Conservation (phyloP, 37 sponge, comb jelly and placozoan species). For the Chondrosia reniformis region DNA sequence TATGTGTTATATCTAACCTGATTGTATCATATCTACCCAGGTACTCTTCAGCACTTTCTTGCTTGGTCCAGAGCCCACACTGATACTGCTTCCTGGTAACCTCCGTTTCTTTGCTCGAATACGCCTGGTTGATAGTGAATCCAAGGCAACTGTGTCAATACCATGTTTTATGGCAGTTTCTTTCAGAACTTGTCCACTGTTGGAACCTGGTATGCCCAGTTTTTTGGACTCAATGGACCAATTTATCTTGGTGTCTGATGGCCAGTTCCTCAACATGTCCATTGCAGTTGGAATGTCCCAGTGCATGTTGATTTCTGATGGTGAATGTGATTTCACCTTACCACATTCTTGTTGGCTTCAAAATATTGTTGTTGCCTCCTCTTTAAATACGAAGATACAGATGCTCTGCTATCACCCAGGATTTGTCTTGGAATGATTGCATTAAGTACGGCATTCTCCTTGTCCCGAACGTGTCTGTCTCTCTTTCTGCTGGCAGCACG, state of each 20-base stretch:
- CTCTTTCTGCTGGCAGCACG: not conserved
- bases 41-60: not conserved
- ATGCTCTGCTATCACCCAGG: not conserved
- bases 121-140: not conserved
- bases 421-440: not conserved
- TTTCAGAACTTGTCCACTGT: slow-evolving; percentile 28
- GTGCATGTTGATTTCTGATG: not conserved
- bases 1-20: too few species aligned
- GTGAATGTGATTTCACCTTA: slow-evolving; percentile 14
- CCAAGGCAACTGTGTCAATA: not conserved
- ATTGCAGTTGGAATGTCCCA: slow-evolving; percentile 25
- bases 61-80: not conserved
- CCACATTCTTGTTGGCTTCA: not conserved
- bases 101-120: not conserved
- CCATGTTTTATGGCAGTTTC: slow-evolving; percentile 6
- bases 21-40: slow-evolving; percentile 5
- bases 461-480: slow-evolving; percentile 3
- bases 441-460: not conserved
- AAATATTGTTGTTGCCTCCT: not conserved
- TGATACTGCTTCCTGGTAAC: slow-evolving; percentile 9
- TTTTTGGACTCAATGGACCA: slow-evolving; percentile 10
- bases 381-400: not conserved
- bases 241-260: not conserved
- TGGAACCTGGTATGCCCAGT: not conserved
- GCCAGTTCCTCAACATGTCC: not conserved